Conservation (phyloP, 1,140 invertebrate species). For the Diploscapter pachys region DNA sequence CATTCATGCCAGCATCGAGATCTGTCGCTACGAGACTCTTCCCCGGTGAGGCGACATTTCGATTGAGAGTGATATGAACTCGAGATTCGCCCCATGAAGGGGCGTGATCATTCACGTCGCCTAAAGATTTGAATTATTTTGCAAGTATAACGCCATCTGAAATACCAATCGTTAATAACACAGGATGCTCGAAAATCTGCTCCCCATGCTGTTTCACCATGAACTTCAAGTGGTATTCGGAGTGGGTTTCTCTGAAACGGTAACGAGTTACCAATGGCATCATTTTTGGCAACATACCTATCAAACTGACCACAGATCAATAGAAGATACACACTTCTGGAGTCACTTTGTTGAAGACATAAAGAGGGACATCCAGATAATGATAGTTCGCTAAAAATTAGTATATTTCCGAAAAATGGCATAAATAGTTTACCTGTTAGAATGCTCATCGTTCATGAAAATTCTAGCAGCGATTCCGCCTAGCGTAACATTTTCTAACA, state of each 20-base stretch:
- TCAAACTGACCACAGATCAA: slow-evolving; percentile 51
- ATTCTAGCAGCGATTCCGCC: slow-evolving; percentile 50
- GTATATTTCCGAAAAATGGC: slow-evolving; percentile 17
- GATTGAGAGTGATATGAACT: slow-evolving; percentile 70
- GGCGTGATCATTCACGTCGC: slow-evolving; percentile 71
- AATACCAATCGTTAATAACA: slow-evolving; percentile 37
- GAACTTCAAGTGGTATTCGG: slow-evolving; percentile 43
- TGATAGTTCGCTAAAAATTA: slow-evolving; percentile 26
- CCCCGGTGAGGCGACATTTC: slow-evolving; percentile 9
- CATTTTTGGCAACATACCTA: not conserved
- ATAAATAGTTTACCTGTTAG: slow-evolving; percentile 24
- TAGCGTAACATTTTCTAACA: slow-evolving; percentile 44
- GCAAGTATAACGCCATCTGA: not conserved
- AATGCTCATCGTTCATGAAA: slow-evolving; percentile 30
- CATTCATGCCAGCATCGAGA: slow-evolving; percentile 82
- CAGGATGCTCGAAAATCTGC: slow-evolving; percentile 49
- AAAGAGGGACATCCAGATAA: slow-evolving; percentile 30
- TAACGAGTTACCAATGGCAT: too few species aligned
- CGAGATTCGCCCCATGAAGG: slow-evolving; percentile 74
- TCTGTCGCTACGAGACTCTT: slow-evolving; percentile 72
- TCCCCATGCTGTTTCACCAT: slow-evolving; percentile 38
- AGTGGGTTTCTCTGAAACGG: slow-evolving; percentile 35
- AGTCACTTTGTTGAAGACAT: slow-evolving; percentile 51
- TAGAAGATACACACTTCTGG: slow-evolving; percentile 45
- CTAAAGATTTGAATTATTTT: slow-evolving; percentile 2